Conservation (phyloP, 2,797 vertebrate genomes). For the Chloroceryle amazona region DNA sequence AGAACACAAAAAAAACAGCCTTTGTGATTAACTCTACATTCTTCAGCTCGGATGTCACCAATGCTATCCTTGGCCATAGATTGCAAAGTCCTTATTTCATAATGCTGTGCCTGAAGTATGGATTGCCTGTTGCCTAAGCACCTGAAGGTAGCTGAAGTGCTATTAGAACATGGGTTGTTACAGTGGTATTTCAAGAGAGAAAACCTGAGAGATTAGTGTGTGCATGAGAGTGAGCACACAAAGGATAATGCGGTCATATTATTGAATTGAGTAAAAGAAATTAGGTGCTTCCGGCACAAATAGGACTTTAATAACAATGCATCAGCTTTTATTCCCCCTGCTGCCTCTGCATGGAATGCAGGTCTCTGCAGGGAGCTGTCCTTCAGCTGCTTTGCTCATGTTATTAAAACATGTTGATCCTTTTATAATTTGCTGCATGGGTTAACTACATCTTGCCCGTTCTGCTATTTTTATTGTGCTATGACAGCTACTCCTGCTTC, state of each 20-base stretch:
- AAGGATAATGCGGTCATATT: neutral
- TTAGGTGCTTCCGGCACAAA: constrained; percentile 6
- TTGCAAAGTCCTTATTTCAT: neutral
- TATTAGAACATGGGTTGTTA: neutral
- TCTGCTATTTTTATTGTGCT: neutral
- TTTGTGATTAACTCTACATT: neutral
- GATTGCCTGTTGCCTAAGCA: neutral
- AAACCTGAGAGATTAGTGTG: neutral
- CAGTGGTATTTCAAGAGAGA: neutral
- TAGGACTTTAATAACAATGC: neutral
- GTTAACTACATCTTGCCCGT: neutral
- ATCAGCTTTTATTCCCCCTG: neutral
- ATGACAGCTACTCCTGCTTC: neutral
- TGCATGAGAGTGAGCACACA: accelerated
- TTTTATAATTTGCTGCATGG: neutral
- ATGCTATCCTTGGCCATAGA: accelerated
- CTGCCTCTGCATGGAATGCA: accelerated
- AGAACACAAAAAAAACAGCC: neutral
- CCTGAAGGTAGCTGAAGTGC: neutral
- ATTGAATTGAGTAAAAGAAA: neutral
- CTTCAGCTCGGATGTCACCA: neutral
- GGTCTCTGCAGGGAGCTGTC: neutral
- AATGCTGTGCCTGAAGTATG: neutral
- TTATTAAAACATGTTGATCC: neutral
- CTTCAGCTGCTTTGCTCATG: neutral